Evolutionary conservation across 1,140 invertebrate species (phyloP), one percentile per base, ranked within the genome.

Genomic region (Bombus consobrinus): DNA sequence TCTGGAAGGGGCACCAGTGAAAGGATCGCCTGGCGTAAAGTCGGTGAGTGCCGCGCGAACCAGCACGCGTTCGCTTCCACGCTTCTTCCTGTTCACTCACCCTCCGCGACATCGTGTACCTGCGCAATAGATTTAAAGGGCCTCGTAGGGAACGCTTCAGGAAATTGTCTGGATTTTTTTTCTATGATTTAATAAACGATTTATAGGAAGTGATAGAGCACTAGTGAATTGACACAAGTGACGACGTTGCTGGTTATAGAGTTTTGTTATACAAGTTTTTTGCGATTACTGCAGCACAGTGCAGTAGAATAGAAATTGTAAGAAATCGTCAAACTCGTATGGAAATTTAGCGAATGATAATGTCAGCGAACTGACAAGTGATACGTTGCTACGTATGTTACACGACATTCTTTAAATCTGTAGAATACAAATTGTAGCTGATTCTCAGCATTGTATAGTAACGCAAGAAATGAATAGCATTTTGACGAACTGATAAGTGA

Each of bases 41-140:
- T 86, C 69, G 83, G 87, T 89, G 79, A 88, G 87, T 89, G 59
- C 25, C 32, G 34, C 62, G 66, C 47, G 71, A 34, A n/a, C 32
- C 25, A 53, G 6, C 73, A n/a, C 43, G 66, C 34, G 34, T 69
- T 71, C 41, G 39, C n/a, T 66, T 78, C 25, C 76, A 37, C 71
- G 72, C 47, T 77, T 77, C 28, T 34, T 69, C 43, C 72, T 43
- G 39, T 73, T 74, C 41, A n/a, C 39, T 22, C 32, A 72, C 25
- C 80, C 37, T 6, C 13, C 34, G n/a, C 18, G 68, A 25, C n/a
- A 32, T 3, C n/a, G 62, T 53, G 73, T 79, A 68, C 77, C 41
- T 47, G 62, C 77, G 77, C 77, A 43, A 41, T 77, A 37, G 37
- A 2, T 62, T 57, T 62, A 18, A 43, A 73, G 28, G 28, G 8